Evolutionary conservation across 2,888 invertebrate species (phyloP).

Genomic region (Drosophila siamana): DNA sequence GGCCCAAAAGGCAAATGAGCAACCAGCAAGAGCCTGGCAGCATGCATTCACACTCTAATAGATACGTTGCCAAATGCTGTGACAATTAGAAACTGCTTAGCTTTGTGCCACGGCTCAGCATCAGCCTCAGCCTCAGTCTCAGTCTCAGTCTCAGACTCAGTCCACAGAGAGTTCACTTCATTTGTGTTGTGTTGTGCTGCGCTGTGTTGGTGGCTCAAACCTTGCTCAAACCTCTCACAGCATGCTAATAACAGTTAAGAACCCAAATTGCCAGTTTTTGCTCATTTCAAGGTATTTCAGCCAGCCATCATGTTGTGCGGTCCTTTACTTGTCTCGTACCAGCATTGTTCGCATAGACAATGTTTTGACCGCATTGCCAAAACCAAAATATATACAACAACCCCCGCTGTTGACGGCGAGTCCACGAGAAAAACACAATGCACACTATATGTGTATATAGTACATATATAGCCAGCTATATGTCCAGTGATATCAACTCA

Average conservation of each 20-base stretch:
- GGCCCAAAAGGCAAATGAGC: constrained; percentile 43
- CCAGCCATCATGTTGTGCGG: constrained; percentile 62
- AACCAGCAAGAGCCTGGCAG: constrained; percentile 8
- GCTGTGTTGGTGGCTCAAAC: constrained; percentile 17
- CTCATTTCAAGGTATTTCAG: constrained; percentile 73
- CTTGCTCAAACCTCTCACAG: constrained; percentile 39
- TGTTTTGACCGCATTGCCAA: constrained; percentile 84
- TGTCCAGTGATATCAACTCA: constrained; percentile 15
- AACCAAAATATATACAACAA: constrained; percentile 78
- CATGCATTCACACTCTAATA: constrained; percentile 29
- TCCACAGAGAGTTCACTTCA: constrained; percentile 6
- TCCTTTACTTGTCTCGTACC: constrained; percentile 42
- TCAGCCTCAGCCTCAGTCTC: not conserved
- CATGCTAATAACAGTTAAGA: constrained; percentile 80
- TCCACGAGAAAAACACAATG: constrained; percentile 30
- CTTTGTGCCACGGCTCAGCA: constrained; percentile 43
- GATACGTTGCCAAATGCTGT: constrained; percentile 41
- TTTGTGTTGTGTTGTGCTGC: no score
- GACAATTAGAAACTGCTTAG: constrained; percentile 79
- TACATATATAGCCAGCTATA: not conserved
- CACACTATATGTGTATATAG: not conserved
- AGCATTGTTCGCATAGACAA: constrained; percentile 74
- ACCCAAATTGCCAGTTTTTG: constrained; percentile 58
- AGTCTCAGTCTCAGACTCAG: not conserved
- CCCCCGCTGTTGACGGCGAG: constrained; percentile 41